Conservation (phyloP, 1,140 invertebrate genomes). For the Orius laevigatus region DNA sequence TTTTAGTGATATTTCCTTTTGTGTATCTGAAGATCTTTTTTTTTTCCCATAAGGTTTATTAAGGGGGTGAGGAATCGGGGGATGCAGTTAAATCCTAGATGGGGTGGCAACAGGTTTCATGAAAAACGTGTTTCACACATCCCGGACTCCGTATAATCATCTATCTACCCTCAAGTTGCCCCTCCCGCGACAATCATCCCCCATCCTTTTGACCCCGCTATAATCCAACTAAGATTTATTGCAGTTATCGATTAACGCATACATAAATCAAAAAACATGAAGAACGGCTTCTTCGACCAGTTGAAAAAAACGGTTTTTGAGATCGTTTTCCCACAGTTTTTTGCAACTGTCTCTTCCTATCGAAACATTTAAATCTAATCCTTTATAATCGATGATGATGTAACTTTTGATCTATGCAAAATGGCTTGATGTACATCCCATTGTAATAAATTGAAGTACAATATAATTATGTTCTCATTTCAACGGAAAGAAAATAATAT, state of each 20-base stretch:
- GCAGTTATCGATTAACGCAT: slow-evolving; percentile 8
- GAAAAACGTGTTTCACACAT: slow-evolving; percentile 8
- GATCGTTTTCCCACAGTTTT: background rate
- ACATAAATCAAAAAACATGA: slow-evolving; percentile 6
- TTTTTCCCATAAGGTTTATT: background rate
- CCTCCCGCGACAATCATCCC: background rate
- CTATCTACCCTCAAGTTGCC: slow-evolving; percentile 3
- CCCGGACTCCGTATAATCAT: slow-evolving; percentile 5
- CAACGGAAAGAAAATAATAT: no score
- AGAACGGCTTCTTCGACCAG: slow-evolving; percentile 1
- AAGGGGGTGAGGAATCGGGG: background rate
- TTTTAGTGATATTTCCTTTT: background rate
- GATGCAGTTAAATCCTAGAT: background rate
- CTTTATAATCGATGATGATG: background rate
- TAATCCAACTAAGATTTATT: slow-evolving; percentile 12
- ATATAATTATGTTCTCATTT: no score
- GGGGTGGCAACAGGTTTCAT: slow-evolving; percentile 8
- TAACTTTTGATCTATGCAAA: background rate
- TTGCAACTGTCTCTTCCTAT: background rate
- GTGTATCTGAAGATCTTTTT: slow-evolving; percentile 2
- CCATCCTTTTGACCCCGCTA: background rate
- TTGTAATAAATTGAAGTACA: background rate
- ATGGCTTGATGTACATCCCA: background rate
- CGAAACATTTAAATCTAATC: background rate
- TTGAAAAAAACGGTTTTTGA: background rate